These are phyloP conservation scores for Cyphomyrus discorhynchus DNA, from an alignment of 2,113 vertebrate species.

Conservation along the genomic window DNA sequence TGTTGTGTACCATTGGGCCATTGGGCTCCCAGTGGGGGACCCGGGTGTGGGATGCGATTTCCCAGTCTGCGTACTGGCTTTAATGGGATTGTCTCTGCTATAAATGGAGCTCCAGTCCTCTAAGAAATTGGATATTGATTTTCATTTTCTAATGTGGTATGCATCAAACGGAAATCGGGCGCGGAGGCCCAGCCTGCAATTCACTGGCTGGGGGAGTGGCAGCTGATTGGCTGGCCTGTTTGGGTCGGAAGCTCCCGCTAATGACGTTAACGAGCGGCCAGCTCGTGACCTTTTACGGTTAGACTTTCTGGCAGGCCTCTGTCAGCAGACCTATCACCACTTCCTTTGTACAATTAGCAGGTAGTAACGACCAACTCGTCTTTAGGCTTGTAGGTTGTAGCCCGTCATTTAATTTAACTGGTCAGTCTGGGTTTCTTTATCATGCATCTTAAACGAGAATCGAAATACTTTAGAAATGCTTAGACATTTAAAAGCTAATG, in stretches of 20 bases:
- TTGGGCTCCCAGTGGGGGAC: neutral
- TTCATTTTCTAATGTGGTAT: constrained; percentile 22
- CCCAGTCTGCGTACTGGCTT: neutral
- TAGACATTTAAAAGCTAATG: neutral
- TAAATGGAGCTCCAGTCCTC: constrained; percentile 1
- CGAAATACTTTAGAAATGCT: neutral
- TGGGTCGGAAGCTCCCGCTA: neutral
- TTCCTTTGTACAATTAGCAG: neutral
- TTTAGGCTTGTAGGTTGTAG: neutral
- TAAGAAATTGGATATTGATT: constrained; percentile 24
- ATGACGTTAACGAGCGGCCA: neutral
- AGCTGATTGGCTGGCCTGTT: neutral
- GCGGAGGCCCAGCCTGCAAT: neutral
- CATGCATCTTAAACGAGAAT: neutral
- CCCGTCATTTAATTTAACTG: neutral
- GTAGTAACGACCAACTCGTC: neutral
- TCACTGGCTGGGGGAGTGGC: neutral
- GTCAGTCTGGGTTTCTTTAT: neutral
- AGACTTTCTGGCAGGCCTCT: neutral
- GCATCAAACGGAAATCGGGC: constrained; percentile 1
- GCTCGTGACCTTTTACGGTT: neutral
- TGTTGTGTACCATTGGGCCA: no score
- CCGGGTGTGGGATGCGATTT: neutral
- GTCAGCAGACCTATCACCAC: neutral
- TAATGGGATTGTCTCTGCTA: constrained; percentile 8